Evolutionary conservation across 1,140 invertebrate genomes (phyloP).

Genomic region (Parasteatoda tepidariorum): DNA sequence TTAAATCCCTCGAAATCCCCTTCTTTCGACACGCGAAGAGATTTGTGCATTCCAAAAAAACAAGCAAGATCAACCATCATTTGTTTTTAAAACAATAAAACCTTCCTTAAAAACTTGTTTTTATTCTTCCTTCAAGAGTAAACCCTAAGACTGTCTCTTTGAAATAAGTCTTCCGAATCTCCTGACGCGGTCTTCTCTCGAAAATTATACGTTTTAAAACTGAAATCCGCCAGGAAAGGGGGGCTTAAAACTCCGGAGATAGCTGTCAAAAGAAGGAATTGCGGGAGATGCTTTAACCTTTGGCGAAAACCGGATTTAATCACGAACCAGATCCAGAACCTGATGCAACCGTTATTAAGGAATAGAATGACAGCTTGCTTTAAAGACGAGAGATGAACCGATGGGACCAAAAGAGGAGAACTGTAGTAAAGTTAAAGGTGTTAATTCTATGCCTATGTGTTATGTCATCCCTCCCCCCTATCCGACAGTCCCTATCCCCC

Average conservation of each 20-base stretch:
- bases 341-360: conserved; percentile 49
- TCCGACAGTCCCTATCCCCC: conserved; percentile 32
- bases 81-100: not conserved
- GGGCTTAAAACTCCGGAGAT: conserved; percentile 42
- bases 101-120: not conserved
- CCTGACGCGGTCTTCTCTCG: not conserved
- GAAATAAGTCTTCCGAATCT: too few relatives aligned
- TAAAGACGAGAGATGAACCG: conserved; percentile 15
- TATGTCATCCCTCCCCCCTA: not conserved
- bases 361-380: conserved; percentile 57
- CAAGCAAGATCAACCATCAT: not conserved
- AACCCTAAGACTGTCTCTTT: too few relatives aligned
- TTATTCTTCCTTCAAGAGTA: too few relatives aligned
- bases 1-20: too few relatives aligned
- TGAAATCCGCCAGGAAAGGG: conserved; percentile 11
- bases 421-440: conserved; percentile 60
- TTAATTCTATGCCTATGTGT: conserved; percentile 50
- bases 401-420: conserved; percentile 1
- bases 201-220: not conserved
- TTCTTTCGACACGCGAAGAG: too few relatives aligned
- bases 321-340: conserved; percentile 38
- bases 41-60: not conserved
- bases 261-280: conserved; percentile 51
- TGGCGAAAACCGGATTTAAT: conserved; percentile 52
- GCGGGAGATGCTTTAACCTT: conserved; percentile 30